These are phyloP conservation scores for Eupithecia subfuscata DNA, from an alignment of 2,888 invertebrate genomes.

Conservation along the genomic window DNA sequence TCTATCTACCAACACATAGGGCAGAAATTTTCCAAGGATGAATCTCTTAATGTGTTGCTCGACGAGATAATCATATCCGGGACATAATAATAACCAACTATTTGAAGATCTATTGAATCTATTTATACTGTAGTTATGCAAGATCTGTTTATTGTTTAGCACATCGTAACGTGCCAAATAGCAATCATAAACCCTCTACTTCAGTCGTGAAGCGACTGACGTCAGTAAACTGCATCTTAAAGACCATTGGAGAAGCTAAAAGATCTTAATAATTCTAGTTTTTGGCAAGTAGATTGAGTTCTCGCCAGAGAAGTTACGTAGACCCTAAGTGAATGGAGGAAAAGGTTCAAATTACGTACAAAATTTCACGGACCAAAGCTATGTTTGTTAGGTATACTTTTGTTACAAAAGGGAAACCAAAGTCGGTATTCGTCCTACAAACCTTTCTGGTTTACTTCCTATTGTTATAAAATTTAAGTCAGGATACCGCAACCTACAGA, in stretches of 20 bases:
- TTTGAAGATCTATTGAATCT: slow-evolving; percentile 22
- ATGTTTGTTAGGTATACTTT: not conserved
- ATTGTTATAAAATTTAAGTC: not conserved
- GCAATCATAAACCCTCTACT: slow-evolving; percentile 13
- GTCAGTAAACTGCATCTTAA: not conserved
- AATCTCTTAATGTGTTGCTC: not conserved
- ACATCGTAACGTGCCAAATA: slow-evolving; percentile 39
- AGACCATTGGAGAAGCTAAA: not conserved
- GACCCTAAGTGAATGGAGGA: not conserved
- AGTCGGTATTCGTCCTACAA: not conserved
- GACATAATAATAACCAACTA: slow-evolving; percentile 11
- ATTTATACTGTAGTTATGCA: slow-evolving; percentile 34
- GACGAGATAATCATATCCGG: not conserved
- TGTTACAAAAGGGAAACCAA: not conserved
- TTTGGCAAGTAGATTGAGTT: not conserved
- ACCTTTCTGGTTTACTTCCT: not conserved
- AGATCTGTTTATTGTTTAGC: slow-evolving; percentile 39
- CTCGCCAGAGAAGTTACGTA: not conserved
- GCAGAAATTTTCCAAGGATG: not conserved
- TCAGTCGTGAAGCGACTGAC: not conserved
- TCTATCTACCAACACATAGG: not conserved
- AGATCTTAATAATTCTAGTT: not conserved
- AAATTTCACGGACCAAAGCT: not conserved
- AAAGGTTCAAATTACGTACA: not conserved
- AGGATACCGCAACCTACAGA: not conserved